These are phyloP conservation scores for Isoperla grammatica DNA, from an alignment of 2,888 invertebrate species.

Conservation along the genomic window DNA sequence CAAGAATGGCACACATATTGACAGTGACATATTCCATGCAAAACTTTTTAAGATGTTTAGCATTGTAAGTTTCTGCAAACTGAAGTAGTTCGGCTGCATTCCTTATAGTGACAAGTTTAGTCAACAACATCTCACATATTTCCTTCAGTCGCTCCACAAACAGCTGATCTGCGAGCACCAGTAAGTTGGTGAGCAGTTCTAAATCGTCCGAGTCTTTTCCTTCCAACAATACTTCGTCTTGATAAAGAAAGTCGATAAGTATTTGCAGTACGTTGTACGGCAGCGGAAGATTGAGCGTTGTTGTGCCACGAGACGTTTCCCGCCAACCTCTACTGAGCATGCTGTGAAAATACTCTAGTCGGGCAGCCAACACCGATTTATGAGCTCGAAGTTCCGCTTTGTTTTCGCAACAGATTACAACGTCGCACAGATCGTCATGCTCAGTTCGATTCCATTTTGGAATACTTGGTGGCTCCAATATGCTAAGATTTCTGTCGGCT, in stretches of 20 bases:
- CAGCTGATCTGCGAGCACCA: slow-evolving; percentile 75
- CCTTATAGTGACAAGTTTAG: slow-evolving; percentile 61
- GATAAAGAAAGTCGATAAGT: slow-evolving; percentile 70
- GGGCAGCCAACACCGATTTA: slow-evolving; percentile 71
- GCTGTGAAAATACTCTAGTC: slow-evolving; percentile 79
- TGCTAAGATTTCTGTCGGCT: too few relatives aligned
- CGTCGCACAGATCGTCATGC: slow-evolving; percentile 54
- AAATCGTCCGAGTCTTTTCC: slow-evolving; percentile 57
- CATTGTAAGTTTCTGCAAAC: slow-evolving; percentile 71
- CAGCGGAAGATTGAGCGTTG: slow-evolving; percentile 51
- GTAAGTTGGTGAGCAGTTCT: slow-evolving; percentile 66
- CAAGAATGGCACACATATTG: slow-evolving; percentile 67
- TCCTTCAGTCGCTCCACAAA: slow-evolving; percentile 65
- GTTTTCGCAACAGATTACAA: slow-evolving; percentile 51
- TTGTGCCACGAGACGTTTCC: slow-evolving; percentile 35
- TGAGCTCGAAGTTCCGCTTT: slow-evolving; percentile 58
- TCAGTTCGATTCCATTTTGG: slow-evolving; percentile 46
- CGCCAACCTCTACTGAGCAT: slow-evolving; percentile 79
- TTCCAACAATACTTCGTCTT: slow-evolving; percentile 54
- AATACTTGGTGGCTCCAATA: slow-evolving; percentile 34
- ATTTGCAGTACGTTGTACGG: slow-evolving; percentile 56
- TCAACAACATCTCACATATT: slow-evolving; percentile 62
- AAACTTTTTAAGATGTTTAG: slow-evolving; percentile 60
- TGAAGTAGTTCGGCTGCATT: slow-evolving; percentile 72
- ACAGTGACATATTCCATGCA: slow-evolving; percentile 73